Evolutionary conservation across 2,797 vertebrate species (phyloP).

Genomic region (Syngnathus acus): DNA sequence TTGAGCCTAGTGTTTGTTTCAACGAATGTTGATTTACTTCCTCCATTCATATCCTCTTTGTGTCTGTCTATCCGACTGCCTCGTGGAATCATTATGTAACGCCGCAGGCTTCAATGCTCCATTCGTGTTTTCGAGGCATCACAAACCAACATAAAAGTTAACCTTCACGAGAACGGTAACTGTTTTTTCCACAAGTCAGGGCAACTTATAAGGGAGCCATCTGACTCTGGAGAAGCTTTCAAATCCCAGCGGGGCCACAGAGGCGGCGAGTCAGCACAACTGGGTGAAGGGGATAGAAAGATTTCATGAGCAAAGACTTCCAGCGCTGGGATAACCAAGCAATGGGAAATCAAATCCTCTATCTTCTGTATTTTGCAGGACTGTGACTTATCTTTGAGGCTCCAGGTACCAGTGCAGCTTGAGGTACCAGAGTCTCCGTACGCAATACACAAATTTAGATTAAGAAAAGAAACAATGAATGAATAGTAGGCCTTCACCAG

Average conservation of each 20-base stretch:
- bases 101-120: slow-evolving; percentile 20
- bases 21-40: not conserved
- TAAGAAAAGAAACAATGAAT: no score
- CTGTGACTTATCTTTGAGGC: not conserved
- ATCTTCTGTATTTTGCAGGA: slow-evolving; percentile 37
- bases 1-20: slow-evolving; percentile 32
- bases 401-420: no score
- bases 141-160: slow-evolving; percentile 11
- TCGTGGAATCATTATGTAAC: not conserved
- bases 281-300: slow-evolving; percentile 36
- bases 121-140: slow-evolving; percentile 12
- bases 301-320: slow-evolving; percentile 49
- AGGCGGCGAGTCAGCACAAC: slow-evolving; percentile 27
- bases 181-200: slow-evolving; percentile 1
- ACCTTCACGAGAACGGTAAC: not conserved
- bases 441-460: no score
- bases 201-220: slow-evolving; percentile 8
- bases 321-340: slow-evolving; percentile 19
- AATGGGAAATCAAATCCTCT: slow-evolving; percentile 24
- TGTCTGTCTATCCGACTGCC: not conserved
- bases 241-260: slow-evolving; percentile 34
- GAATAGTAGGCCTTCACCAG: no score
- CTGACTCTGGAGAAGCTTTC: slow-evolving; percentile 32
- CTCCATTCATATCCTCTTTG: slow-evolving; percentile 19
- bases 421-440: no score